phyloP scores from a whole-genome alignment of 2,888 invertebrate species.

The Strigamia crassipes region DNA sequence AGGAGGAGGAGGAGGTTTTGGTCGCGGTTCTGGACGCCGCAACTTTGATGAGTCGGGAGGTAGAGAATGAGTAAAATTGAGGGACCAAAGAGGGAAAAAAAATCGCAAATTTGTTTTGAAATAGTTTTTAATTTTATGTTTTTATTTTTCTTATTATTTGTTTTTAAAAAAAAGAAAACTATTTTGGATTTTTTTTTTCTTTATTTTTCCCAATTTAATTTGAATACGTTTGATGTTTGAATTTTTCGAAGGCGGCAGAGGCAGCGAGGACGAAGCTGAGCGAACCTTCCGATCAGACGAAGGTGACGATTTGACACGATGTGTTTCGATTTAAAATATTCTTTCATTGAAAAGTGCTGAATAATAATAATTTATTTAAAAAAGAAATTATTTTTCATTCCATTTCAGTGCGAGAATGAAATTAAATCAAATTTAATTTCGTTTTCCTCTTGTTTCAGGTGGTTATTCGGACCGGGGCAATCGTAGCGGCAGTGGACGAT shows the following conservation, averaged over 20 bases:
- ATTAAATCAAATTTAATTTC: background rate
- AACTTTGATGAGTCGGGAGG: slow-evolving; percentile 8
- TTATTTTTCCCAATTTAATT: background rate
- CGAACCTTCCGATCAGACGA: slow-evolving; percentile 30
- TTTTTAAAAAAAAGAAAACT: too few species aligned
- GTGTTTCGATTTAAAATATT: background rate
- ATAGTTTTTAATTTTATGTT: background rate
- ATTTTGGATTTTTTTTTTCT: background rate
- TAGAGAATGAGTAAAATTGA: background rate
- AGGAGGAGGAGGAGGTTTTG: slow-evolving; percentile 34
- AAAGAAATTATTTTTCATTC: background rate
- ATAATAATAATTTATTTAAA: background rate
- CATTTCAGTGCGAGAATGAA: background rate
- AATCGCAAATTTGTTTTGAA: background rate
- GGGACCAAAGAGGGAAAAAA: background rate
- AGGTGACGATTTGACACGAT: slow-evolving; percentile 19
- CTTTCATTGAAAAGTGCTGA: background rate
- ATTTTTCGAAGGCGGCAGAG: slow-evolving; percentile 39
- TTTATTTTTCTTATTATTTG: background rate
- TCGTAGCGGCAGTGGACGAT: slow-evolving; percentile 55
- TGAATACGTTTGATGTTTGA: background rate
- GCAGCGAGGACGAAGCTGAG: slow-evolving; percentile 41
- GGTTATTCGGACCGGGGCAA: slow-evolving; percentile 47
- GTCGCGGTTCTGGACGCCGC: background rate
- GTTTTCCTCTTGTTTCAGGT: slow-evolving; percentile 12